phyloP scores from a whole-genome alignment of 2,888 invertebrate genomes.

The Platycheirus albimanus region DNA sequence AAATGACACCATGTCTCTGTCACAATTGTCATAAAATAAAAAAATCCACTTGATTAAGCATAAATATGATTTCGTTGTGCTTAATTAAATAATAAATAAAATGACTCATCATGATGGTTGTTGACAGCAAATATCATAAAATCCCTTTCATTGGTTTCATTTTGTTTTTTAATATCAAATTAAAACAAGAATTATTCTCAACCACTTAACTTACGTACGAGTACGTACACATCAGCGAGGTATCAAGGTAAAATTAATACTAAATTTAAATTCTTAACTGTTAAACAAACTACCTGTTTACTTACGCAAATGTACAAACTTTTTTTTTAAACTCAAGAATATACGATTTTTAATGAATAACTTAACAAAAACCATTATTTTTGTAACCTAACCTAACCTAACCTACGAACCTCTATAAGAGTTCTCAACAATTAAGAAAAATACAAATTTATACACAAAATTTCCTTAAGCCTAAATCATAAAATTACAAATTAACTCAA shows the following conservation, averaged over 20 bases:
- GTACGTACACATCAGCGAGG: too few species aligned
- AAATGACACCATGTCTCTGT: background rate
- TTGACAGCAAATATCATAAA: too few species aligned
- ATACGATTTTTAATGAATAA: constrained; percentile 9
- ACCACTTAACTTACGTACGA: too few species aligned
- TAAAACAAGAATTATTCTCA: too few species aligned
- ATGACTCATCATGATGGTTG: too few species aligned
- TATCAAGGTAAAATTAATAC: too few species aligned
- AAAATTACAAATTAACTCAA: constrained; percentile 39
- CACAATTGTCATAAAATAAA: background rate
- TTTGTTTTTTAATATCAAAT: too few species aligned
- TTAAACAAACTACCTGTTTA: constrained; percentile 23
- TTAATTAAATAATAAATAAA: too few species aligned
- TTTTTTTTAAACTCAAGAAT: constrained; percentile 22
- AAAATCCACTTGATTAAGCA: too few species aligned
- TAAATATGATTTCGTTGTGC: too few species aligned
- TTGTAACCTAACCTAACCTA: background rate
- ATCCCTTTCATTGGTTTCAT: too few species aligned
- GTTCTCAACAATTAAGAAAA: constrained; percentile 12
- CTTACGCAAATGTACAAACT: constrained; percentile 28
- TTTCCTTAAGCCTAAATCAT: constrained; percentile 38
- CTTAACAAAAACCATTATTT: constrained; percentile 29
- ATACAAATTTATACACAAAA: constrained; percentile 1
- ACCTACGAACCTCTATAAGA: constrained; percentile 1
- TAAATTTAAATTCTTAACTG: constrained; percentile 23